Evolutionary conservation across 2,113 vertebrate species (phyloP).

Genomic region (Daphoenositta chrysoptera): DNA sequence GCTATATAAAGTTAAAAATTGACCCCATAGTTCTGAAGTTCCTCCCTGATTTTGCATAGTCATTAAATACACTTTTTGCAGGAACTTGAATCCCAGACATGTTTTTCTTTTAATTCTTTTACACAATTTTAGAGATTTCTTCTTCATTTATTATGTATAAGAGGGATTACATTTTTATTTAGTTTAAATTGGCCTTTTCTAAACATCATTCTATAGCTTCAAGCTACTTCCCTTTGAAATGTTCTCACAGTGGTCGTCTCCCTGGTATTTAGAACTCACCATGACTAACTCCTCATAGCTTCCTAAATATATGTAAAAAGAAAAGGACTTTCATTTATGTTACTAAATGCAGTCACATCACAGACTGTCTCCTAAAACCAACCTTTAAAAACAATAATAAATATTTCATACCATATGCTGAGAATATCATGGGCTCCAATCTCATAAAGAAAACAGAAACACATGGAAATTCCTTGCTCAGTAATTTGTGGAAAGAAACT

Average conservation of each 20-base stretch:
- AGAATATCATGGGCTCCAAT: not conserved
- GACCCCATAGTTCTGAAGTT: not conserved
- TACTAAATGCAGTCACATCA: not conserved
- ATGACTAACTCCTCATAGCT: not conserved
- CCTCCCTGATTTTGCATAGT: not conserved
- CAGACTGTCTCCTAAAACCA: constrained; percentile 10
- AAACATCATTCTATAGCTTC: not conserved
- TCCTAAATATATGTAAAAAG: not conserved
- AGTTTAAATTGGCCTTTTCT: constrained; percentile 1
- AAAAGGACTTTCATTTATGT: not conserved
- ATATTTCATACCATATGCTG: constrained; percentile 7
- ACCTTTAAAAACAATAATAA: constrained; percentile 25
- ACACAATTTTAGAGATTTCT: not conserved
- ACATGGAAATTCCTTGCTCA: not conserved
- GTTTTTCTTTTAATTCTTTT: not conserved
- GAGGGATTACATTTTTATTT: not conserved
- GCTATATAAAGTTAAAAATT: not conserved
- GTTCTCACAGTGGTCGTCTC: not conserved
- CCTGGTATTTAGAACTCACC: not conserved
- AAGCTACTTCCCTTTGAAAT: not conserved
- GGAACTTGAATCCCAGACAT: not conserved
- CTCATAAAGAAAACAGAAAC: not conserved
- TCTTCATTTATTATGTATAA: not conserved
- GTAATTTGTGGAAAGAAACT: not conserved
- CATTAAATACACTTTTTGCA: not conserved